phyloP scores from a whole-genome alignment of 2,797 vertebrate species.

The Pelodytes ibericus region DNA sequence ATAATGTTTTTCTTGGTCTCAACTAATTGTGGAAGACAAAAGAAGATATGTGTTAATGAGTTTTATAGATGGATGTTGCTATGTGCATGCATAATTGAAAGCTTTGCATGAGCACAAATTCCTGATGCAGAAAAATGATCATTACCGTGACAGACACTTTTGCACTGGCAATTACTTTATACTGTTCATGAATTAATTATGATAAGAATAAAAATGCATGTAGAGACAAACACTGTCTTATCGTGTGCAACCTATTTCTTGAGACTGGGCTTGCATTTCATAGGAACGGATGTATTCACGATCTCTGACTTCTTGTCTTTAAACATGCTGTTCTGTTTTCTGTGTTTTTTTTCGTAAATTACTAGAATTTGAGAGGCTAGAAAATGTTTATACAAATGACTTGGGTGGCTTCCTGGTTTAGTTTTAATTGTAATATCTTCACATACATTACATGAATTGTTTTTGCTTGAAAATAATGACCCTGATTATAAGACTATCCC shows the following conservation, averaged over 20 bases:
- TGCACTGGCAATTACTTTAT: slow-evolving; percentile 48
- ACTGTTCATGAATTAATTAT: slow-evolving; percentile 51
- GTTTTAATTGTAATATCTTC: neutral
- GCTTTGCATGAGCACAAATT: slow-evolving; percentile 51
- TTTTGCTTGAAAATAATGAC: too few relatives aligned
- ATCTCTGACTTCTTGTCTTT: slow-evolving; percentile 1
- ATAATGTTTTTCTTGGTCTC: slow-evolving; percentile 41
- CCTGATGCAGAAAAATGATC: slow-evolving; percentile 51
- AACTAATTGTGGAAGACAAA: slow-evolving; percentile 47
- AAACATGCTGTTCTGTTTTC: neutral
- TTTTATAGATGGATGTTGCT: slow-evolving; percentile 46
- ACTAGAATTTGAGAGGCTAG: neutral
- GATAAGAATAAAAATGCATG: slow-evolving; percentile 40
- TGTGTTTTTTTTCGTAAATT: neutral
- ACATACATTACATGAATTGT: too few relatives aligned
- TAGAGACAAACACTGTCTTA: slow-evolving; percentile 30
- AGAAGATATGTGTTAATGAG: slow-evolving; percentile 50
- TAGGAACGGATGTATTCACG: neutral
- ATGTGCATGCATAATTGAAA: slow-evolving; percentile 54
- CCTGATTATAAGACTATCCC: too few relatives aligned
- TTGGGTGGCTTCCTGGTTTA: neutral
- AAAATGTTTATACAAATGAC: neutral
- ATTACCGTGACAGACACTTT: slow-evolving; percentile 49
- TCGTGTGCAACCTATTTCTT: slow-evolving; percentile 15
- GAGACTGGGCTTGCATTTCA: neutral